phyloP scores from a whole-genome alignment of 2,888 invertebrate species.

The Tethea ocularis region DNA sequence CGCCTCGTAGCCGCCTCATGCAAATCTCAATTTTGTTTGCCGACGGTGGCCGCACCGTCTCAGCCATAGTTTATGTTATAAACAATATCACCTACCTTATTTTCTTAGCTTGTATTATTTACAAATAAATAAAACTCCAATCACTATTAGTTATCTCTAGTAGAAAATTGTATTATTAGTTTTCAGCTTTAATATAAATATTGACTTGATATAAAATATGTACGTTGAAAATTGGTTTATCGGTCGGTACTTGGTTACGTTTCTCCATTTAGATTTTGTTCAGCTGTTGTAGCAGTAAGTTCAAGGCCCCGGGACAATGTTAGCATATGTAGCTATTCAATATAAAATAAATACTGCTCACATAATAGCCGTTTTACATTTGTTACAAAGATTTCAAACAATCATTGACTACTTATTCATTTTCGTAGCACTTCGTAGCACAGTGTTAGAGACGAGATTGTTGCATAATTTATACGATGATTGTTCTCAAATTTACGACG shows the following conservation, averaged over 20 bases:
- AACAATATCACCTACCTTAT: slow-evolving; percentile 40
- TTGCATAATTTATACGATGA: too few species aligned
- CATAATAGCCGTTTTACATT: slow-evolving; percentile 32
- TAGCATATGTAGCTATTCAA: slow-evolving; percentile 37
- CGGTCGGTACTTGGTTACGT: slow-evolving; percentile 36
- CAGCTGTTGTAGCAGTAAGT: slow-evolving; percentile 64
- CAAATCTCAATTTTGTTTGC: slow-evolving; percentile 80
- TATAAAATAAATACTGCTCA: slow-evolving; percentile 41
- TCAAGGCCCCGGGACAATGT: slow-evolving; percentile 71
- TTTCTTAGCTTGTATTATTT: neutral
- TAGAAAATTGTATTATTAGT: neutral
- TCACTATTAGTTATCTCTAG: neutral
- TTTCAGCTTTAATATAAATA: slow-evolving; percentile 16
- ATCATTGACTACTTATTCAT: neutral
- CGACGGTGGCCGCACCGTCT: slow-evolving; percentile 69
- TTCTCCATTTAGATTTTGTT: slow-evolving; percentile 51
- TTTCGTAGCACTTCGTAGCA: slow-evolving; percentile 1
- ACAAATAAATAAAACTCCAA: neutral
- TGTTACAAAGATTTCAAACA: slow-evolving; percentile 3
- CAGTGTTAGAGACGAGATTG: neutral
- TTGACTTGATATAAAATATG: slow-evolving; percentile 19
- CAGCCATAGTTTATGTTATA: slow-evolving; percentile 66
- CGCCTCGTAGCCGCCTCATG: slow-evolving; percentile 71
- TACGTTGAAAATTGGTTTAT: slow-evolving; percentile 33
- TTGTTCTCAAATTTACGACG: neutral